phyloP scores from a whole-genome alignment of 2,113 vertebrate genomes.

The Mesitornis unicolor region DNA sequence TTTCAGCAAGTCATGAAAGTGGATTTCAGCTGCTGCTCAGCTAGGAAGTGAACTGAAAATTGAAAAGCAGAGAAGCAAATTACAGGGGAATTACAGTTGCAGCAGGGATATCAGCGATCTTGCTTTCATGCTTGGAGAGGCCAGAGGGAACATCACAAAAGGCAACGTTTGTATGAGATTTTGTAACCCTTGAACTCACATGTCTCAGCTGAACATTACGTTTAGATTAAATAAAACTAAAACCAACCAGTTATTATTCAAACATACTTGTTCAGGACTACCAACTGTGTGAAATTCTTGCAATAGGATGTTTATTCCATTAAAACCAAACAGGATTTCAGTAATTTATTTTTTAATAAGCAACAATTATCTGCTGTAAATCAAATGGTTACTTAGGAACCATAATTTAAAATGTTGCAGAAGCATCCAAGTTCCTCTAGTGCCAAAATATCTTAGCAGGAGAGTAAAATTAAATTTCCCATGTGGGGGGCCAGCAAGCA shows the following conservation, averaged over 20 bases:
- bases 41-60: neutral
- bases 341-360: conserved; percentile 41
- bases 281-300: conserved; percentile 34
- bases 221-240: conserved; percentile 48
- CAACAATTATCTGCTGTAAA: conserved; percentile 52
- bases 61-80: neutral
- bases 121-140: neutral
- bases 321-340: conserved; percentile 58
- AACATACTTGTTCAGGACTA: neutral
- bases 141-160: neutral
- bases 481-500: neutral
- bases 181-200: neutral
- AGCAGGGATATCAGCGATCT: neutral
- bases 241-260: neutral
- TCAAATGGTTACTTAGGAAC: conserved; percentile 36
- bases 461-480: neutral
- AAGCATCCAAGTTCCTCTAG: neutral
- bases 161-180: neutral
- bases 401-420: neutral
- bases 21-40: neutral
- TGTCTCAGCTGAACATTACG: neutral
- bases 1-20: neutral
- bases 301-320: conserved; percentile 51
- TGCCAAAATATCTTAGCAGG: neutral
- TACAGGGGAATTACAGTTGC: neutral